These are phyloP conservation scores for Paragorgia papillata DNA, from an alignment of 92 coral and sea anemone genomes.

Conservation along the genomic window DNA sequence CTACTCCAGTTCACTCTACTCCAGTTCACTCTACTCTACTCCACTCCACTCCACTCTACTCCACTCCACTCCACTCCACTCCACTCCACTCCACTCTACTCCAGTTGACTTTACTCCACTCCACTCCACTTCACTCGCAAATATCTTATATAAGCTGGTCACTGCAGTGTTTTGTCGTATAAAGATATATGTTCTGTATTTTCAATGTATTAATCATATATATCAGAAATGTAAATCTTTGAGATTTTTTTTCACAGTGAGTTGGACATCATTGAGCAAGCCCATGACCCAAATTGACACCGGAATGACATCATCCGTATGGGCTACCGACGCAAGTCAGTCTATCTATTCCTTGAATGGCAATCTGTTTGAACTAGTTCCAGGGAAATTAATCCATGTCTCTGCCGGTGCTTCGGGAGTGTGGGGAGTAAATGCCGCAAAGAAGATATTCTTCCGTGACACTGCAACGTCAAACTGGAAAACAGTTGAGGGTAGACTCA, in stretches of 20 bases:
- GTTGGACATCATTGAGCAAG: neutral
- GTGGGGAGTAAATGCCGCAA: constrained; percentile 25
- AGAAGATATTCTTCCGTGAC: constrained; percentile 23
- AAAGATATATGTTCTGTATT: no score
- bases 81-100: no score
- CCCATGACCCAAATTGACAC: constrained; percentile 39
- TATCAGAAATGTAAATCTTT: no score
- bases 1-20: no score
- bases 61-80: no score
- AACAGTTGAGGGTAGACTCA: constrained; percentile 23
- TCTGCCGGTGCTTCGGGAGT: constrained; percentile 21
- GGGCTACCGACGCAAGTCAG: constrained; percentile 23
- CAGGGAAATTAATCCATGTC: constrained; percentile 3
- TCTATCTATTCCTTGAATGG: constrained; percentile 11
- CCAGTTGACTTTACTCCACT: no score
- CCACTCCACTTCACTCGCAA: no score
- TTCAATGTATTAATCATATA: no score
- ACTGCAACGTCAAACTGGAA: constrained; percentile 23
- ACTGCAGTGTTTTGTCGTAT: no score
- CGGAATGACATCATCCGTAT: constrained; percentile 24
- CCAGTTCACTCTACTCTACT: no score
- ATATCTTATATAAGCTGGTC: no score
- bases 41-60: no score
- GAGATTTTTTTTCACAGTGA: constrained; percentile 12
- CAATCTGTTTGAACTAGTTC: neutral